Evolutionary conservation across 2,797 vertebrate genomes (phyloP), one percentile per base, ranked within the genome.

Genomic region (Arremon aurantiirostris): DNA sequence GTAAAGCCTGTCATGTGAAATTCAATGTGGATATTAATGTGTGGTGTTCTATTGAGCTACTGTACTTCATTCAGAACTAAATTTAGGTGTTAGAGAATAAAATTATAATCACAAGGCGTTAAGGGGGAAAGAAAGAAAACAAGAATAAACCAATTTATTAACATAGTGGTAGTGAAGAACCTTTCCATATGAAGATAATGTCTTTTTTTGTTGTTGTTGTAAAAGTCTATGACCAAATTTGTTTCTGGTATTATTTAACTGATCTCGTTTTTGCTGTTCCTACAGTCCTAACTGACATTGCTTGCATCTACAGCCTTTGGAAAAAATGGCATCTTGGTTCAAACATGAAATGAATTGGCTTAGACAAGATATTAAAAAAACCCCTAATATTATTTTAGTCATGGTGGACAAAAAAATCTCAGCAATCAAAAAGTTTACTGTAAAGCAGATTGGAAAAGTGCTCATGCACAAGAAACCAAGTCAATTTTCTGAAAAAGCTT

Each of bases 1-100:
- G 7, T 73, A 95, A 92, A 93, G 72, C 60, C 80, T 93, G 95
- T 89, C 94, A 91, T 72, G 55, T 57, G 61, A 87, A 92, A 95
- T 95, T 71, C 86, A 81, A 4, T 39, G 68, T 89, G 78, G 82
- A 55, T 91, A 56, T 44, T 76, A 87, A 91, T 53, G 28, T 5
- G 5, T 73, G 49, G 76, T 59, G 41, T 37, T 86, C 63, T 65
- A 37, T 16, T 64, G 66, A 91, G 72, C 53, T 87, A 84, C 77
- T 82, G 68, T 70, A 77, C 76, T 90, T 37, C 49, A 70, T 83
- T 91, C n/a, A 11, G 69, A 93, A 71, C 42, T 72, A 77, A 77
- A 82, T 66, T 72, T 93, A 65, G 66, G 68, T 89, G 83, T 57
- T 6, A 4, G 53, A 93, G 46, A 80, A 57, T 76, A 70, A 84